Conservation (phyloP, 2,797 vertebrate species). For the Chaenodraco wilsoni region DNA sequence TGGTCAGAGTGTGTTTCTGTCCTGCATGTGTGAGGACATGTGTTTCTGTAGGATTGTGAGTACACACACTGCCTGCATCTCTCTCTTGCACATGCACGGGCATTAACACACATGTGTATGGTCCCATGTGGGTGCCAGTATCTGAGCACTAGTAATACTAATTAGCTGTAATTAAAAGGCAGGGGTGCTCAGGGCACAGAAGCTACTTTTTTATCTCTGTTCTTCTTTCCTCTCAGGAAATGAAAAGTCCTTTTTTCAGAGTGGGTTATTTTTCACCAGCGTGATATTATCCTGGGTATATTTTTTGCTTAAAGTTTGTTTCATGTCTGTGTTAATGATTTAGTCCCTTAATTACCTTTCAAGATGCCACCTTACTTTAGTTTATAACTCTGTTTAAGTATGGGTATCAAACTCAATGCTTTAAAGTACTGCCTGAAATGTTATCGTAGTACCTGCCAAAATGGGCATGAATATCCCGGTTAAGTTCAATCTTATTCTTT, state of each 20-base stretch:
- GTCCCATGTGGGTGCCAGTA: conserved; percentile 47
- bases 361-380: neutral
- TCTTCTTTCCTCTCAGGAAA: conserved; percentile 45
- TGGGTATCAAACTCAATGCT: neutral
- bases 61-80: conserved; percentile 6
- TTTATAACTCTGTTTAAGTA: neutral
- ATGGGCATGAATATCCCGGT: neutral
- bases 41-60: conserved; percentile 31
- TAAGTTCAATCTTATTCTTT: neutral
- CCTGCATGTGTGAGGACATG: conserved; percentile 24
- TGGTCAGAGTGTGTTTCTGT: conserved; percentile 31
- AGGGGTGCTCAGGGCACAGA: conserved; percentile 15
- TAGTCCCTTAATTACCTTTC: too few species aligned
- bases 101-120: conserved; percentile 14
- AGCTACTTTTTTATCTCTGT: conserved; percentile 32
- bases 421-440: conserved; percentile 2
- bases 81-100: neutral
- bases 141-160: conserved; percentile 64
- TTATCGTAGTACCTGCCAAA: neutral
- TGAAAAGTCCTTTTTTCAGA: conserved; percentile 46
- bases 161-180: conserved; percentile 76
- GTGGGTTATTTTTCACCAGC: conserved; percentile 34
- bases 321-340: too few species aligned
- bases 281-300: conserved; percentile 32
- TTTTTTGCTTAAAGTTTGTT: conserved; percentile 28